Evolutionary conservation across 92 coral and sea anemone species (phyloP).

Genomic region (Epizoanthus fatuus): DNA sequence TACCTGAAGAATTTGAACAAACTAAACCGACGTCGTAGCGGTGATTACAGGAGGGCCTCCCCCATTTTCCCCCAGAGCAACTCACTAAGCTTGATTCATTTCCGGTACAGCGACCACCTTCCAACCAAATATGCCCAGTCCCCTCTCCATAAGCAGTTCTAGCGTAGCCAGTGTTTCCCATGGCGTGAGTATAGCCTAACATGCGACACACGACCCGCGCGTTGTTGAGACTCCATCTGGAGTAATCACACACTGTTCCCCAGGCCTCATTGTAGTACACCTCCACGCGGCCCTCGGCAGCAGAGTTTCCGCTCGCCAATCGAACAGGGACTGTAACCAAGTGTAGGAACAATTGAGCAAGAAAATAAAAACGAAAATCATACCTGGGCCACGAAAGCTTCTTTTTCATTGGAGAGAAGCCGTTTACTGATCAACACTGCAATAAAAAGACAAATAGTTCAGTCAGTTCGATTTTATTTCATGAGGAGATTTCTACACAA

Average conservation of each 20-base stretch:
- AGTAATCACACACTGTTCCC: neutral
- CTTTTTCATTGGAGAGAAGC: conserved; percentile 90
- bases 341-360: too few relatives aligned
- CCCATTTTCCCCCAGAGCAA: neutral
- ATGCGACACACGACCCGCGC: neutral
- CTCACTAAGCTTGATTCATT: neutral
- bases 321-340: too few relatives aligned
- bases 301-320: too few relatives aligned
- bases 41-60: neutral
- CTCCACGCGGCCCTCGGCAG: too few relatives aligned
- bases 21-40: neutral
- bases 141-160: too few relatives aligned
- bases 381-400: conserved; percentile 97
- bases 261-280: neutral
- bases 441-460: conserved; percentile 5
- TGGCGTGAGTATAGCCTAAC: neutral
- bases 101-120: neutral
- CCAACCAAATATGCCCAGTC: neutral
- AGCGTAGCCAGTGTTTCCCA: neutral
- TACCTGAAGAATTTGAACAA: conserved; percentile 1
- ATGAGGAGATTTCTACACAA: too few relatives aligned
- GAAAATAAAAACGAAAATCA: neutral
- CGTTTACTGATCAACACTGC: conserved; percentile 93
- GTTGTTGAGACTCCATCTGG: neutral
- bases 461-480: neutral